Base-by-base conservation (phyloP, 2,113 vertebrate genomes). In the Ifrita kowaldi region DNA sequence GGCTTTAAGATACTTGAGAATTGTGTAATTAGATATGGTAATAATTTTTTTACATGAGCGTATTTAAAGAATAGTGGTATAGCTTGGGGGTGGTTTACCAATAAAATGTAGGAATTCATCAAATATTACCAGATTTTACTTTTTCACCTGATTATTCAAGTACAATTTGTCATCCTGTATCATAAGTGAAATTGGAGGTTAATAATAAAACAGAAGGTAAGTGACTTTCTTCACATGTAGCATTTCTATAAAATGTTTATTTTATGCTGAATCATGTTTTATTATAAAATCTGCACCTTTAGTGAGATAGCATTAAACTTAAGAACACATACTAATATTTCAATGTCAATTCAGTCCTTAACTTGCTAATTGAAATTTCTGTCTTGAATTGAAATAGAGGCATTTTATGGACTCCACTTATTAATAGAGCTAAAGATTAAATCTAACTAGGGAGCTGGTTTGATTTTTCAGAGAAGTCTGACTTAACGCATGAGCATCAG, bases 181-280 rank as follows among this genome's bases (percentile, higher is more conserved):
- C 56, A 49, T n/a, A 59, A 70, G 32, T 28, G 35, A 93, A 84
- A 70, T 24, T 63, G 39, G 55, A 63, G 32, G 55, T 47, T 74
- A 89, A 46, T 73, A 79, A 84, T 41, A 65, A 84, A 83, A 26
- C 19, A 91, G 50, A 87, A 75, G 41, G 28, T 47, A 74, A 76
- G 21, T 53, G 22, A 49, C 68, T 92, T 88, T 42, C 33, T 89
- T 89, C 26, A 35, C 73, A 60, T 26, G 12, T 42, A 78, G n/a
- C 14, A 73, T 53, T 44, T 65, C 35, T 89, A 30, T 60, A 62
- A 76, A 52, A 84, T 46, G 35, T 91, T 78, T 75, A 56, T 42
- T 82, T 93, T 60, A 89, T 87, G 65, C 73, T 87, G 59, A 91
- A 73, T 95, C 23, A 9, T 91, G 44, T 91, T 93, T 93, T 92